Base-by-base conservation (phyloP, 53 echinoderm and acorn worm genomes). In the Actinopyga echinites region DNA sequence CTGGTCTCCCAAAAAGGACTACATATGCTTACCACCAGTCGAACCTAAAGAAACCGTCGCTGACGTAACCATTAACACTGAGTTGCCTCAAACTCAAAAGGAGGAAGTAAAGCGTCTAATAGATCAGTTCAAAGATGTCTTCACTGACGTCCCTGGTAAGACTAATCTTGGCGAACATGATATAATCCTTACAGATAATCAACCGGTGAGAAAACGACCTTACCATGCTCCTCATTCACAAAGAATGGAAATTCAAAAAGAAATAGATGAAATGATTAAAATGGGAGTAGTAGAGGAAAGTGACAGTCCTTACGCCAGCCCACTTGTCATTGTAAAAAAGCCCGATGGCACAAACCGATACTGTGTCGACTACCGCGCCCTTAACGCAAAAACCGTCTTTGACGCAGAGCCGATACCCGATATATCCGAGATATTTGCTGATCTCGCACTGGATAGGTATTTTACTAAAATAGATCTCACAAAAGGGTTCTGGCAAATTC, bases 381-480 rank as follows among this genome's bases (percentile, higher is more conserved):
- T 87, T 10, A 87, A 87, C 28, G 55, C 44, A 34, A 87, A 65
- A 7, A 87, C 87, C 4, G 55, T 56, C 20, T 81, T 87, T 57
- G 87, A 87, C 37, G 80, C 87, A 19, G 87, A 87, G 24, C 81
- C 87, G 13, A 63, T 86, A 2, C 86, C 86, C 1, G 79, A 87
- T 29, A 64, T 56, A 67, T 67, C 30, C 6, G 85, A 85, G 45
- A 56, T 85, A 54, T 84, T 85, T 83, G 82, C 87, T 35, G 37
- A 82, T 4, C 37, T 87, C 15, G 54, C 87, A n/a, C 65, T 7
- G 32, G 82, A 87, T 10, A 20, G 56, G 15, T 87, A 69, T 73
- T 87, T 87, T 60, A 71, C 82, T 4, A 87, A 87, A 58, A 75
- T 75, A 36, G 42, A 45, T 43, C 49, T 36, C n/a, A 75, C 38